Percentiles rank a stretch among this genome's conserved stretches.
These are phyloP conservation scores for Dipodomys ordii DNA, from an alignment of 2,113 vertebrate species.

Conservation along the genomic window DNA sequence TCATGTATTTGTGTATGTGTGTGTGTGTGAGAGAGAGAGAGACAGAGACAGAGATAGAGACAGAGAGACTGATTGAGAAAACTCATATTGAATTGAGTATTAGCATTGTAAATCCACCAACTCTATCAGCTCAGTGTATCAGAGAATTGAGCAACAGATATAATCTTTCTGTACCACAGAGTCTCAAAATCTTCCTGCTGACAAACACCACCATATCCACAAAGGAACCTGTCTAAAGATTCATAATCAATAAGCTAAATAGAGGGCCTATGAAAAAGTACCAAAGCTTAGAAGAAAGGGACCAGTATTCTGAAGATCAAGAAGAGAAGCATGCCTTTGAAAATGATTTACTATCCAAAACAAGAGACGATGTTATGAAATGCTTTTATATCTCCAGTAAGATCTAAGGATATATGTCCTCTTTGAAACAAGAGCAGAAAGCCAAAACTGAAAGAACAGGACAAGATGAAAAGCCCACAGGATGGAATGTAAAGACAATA, in stretches of 20 bases:
- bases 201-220: not conserved
- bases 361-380: constrained; percentile 2
- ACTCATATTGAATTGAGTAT: not conserved
- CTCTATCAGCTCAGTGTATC: not conserved
- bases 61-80: not conserved
- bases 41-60: no score
- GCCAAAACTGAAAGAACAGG: constrained; percentile 13
- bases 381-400: not conserved
- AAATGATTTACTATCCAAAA: not conserved
- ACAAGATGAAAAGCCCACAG: not conserved
- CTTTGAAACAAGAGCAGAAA: constrained; percentile 30
- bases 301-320: not conserved
- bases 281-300: not conserved
- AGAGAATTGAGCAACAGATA: not conserved
- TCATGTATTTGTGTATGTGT: no score
- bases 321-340: constrained; percentile 31
- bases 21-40: no score
- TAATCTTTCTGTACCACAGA: not conserved
- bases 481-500: not conserved
- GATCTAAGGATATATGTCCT: not conserved
- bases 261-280: not conserved
- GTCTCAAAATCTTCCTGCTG: constrained; percentile 17
- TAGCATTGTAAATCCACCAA: not conserved
- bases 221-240: not conserved
- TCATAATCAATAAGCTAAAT: not conserved